These are phyloP conservation scores for Aporophyla lueneburgensis DNA, from an alignment of 2,888 invertebrate species.

Conservation along the genomic window DNA sequence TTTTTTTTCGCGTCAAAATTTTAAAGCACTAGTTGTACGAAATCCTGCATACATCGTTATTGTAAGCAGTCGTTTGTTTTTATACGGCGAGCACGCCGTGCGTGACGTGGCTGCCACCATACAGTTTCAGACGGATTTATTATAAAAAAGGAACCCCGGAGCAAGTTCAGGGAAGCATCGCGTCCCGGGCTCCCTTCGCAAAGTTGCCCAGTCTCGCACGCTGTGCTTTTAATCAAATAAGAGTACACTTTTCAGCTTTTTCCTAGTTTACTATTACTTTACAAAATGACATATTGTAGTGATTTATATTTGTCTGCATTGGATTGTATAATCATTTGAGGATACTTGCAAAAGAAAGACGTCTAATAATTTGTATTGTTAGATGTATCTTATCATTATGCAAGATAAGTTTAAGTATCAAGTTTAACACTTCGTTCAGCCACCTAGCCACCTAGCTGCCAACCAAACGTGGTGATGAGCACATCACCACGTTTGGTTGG, in stretches of 20 bases:
- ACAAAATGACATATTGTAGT: conserved; percentile 9
- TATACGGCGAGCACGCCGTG: not conserved
- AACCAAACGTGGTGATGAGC: too few species aligned
- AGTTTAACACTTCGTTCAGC: too few species aligned
- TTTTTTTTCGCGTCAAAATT: not conserved
- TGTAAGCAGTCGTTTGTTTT: conserved; percentile 29
- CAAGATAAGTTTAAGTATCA: too few species aligned
- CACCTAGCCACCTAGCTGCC: too few species aligned
- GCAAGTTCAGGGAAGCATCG: conserved; percentile 24
- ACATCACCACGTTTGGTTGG: not conserved
- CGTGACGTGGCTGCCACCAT: conserved; percentile 11
- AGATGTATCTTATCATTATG: too few species aligned
- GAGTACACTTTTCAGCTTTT: conserved; percentile 24
- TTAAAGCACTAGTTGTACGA: not conserved
- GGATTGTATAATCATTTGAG: not conserved
- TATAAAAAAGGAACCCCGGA: conserved; percentile 30
- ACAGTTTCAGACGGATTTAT: conserved; percentile 38
- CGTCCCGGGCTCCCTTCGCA: not conserved
- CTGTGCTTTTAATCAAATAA: conserved; percentile 36
- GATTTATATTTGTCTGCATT: not conserved
- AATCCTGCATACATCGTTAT: conserved; percentile 7
- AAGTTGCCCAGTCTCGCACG: conserved; percentile 9
- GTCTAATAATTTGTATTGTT: too few species aligned
- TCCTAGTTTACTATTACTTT: not conserved
- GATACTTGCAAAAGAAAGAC: not conserved